phyloP scores from a whole-genome alignment of 2,797 vertebrate genomes.

The Ibycter americanus region DNA sequence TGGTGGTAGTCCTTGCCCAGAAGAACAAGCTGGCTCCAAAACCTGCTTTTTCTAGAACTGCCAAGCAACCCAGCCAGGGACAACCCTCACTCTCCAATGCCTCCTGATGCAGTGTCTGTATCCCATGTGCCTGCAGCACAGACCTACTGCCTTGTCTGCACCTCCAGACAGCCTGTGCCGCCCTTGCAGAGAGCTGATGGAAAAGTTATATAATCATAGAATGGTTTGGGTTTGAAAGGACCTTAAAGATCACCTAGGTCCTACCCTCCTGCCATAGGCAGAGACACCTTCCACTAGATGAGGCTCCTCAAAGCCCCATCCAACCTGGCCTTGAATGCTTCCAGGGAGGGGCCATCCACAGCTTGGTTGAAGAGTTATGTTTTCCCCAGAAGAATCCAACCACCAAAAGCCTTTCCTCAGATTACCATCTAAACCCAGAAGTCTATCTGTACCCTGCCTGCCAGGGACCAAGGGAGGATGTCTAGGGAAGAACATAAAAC shows the following conservation, averaged over 20 bases:
- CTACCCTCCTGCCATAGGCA: neutral
- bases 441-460: neutral
- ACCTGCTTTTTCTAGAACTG: neutral
- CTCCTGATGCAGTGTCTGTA: neutral
- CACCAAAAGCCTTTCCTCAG: neutral
- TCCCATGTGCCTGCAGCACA: fast-evolving
- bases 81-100: neutral
- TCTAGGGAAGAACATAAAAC: neutral
- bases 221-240: neutral
- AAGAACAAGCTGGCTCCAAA: neutral
- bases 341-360: neutral
- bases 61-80: neutral
- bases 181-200: neutral
- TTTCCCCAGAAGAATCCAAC: neutral
- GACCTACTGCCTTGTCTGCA: neutral
- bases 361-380: neutral
- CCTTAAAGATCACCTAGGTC: neutral
- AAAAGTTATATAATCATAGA: neutral
- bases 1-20: neutral
- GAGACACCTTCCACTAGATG: neutral
- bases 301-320: neutral
- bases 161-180: fast-evolving
- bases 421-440: neutral
- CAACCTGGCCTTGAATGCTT: neutral
- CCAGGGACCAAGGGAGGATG: neutral